A percentile compares a stretch with the other conserved stretches of the same genome.
Evolutionary conservation across 1,140 invertebrate species (phyloP).

Genomic region (Monomorium pharaonis): DNA sequence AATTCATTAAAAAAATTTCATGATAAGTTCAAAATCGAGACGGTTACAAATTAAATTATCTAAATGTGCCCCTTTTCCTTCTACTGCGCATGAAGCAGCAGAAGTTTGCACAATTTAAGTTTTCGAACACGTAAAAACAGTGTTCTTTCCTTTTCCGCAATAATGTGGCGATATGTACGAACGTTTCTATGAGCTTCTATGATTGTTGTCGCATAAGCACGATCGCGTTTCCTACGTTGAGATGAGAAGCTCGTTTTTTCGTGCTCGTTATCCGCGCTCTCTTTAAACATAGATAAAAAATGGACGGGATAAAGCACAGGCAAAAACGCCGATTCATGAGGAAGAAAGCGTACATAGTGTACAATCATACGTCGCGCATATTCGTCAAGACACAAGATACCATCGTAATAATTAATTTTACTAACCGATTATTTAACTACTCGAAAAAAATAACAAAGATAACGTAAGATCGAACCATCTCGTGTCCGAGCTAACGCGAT

Average conservation of each 20-base stretch:
- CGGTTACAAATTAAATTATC: not conserved
- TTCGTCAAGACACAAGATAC: not conserved
- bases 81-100: not conserved
- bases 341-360: not conserved
- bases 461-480: slow-evolving; percentile 9
- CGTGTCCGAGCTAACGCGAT: not conserved
- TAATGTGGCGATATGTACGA: slow-evolving; percentile 12
- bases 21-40: not conserved
- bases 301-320: slow-evolving; percentile 66
- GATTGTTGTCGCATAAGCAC: not conserved
- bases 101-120: not conserved
- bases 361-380: not conserved
- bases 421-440: slow-evolving; percentile 9
- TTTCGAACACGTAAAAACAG: not conserved
- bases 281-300: slow-evolving; percentile 60
- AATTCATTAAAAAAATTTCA: slow-evolving; percentile 4
- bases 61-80: not conserved
- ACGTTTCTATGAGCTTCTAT: not conserved
- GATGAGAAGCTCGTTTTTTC: not conserved
- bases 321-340: slow-evolving; percentile 21
- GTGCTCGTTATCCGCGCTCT: not conserved
- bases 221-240: not conserved
- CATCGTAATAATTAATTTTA: not conserved
- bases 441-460: slow-evolving; percentile 21
- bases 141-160: not conserved